phyloP scores from a whole-genome alignment of 2,888 invertebrate species.

The Ectemnius lituratus region DNA sequence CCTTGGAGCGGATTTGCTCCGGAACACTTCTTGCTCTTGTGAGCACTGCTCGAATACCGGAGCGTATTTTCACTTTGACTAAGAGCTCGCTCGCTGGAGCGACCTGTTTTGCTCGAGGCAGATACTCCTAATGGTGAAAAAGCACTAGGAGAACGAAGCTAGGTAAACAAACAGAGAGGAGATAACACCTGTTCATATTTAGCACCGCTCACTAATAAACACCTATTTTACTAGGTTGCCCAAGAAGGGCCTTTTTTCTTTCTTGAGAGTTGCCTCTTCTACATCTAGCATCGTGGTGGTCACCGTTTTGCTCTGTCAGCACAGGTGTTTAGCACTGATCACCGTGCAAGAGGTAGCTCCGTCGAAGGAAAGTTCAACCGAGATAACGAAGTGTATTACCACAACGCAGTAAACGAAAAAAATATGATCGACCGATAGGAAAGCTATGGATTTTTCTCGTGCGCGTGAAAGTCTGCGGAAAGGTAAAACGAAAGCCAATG shows the following conservation, averaged over 20 bases:
- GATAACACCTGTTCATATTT: constrained; percentile 53
- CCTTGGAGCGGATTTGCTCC: too few species aligned
- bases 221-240: constrained; percentile 25
- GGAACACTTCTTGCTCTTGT: too few species aligned
- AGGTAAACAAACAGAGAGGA: constrained; percentile 26
- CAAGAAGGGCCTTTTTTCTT: constrained; percentile 7
- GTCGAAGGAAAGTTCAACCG: not conserved
- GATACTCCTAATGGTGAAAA: too few species aligned
- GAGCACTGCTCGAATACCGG: too few species aligned
- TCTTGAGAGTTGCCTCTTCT: too few species aligned
- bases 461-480: constrained; percentile 15
- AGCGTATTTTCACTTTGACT: too few species aligned
- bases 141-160: not conserved
- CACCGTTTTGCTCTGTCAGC: constrained; percentile 29
- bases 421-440: constrained; percentile 15
- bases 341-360: not conserved
- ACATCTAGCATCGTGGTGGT: too few species aligned
- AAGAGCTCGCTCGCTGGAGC: too few species aligned
- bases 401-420: constrained; percentile 21
- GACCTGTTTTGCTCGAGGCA: too few species aligned
- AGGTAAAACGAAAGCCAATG: not conserved
- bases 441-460: not conserved
- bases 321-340: constrained; percentile 51
- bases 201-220: constrained; percentile 44
- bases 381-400: constrained; percentile 23